phyloP scores from a whole-genome alignment of 1,140 invertebrate genomes.

The Pantala flavescens region DNA sequence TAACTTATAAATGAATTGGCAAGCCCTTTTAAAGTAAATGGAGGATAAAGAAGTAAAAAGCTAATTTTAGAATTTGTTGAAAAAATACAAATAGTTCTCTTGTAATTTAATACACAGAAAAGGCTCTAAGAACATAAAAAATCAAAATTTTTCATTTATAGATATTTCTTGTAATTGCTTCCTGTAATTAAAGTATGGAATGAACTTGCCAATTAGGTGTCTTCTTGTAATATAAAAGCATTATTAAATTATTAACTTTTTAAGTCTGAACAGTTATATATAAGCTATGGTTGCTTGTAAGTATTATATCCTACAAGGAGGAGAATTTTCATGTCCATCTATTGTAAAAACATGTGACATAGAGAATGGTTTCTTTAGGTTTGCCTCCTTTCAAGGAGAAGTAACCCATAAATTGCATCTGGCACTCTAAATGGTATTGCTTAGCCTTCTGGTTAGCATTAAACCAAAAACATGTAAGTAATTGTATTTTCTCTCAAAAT shows the following conservation, averaged over 20 bases:
- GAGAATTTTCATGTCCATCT: background rate
- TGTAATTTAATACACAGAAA: constrained; percentile 14
- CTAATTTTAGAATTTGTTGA: background rate
- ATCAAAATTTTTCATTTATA: constrained; percentile 15
- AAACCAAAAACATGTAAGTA: background rate
- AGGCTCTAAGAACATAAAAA: constrained; percentile 7
- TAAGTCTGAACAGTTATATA: background rate
- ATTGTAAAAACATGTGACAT: background rate
- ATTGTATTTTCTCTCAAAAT: background rate
- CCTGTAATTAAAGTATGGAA: constrained; percentile 7
- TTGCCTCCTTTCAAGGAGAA: background rate
- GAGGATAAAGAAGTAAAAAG: background rate
- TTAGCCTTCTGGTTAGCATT: background rate
- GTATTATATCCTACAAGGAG: background rate
- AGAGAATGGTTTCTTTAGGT: background rate
- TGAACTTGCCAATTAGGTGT: constrained; percentile 14
- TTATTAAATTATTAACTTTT: constrained; percentile 11
- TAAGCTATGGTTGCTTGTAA: constrained; percentile 10
- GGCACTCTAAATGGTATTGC: background rate
- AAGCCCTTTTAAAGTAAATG: background rate
- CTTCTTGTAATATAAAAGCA: constrained; percentile 13
- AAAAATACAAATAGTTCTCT: background rate
- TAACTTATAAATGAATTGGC: constrained; percentile 8
- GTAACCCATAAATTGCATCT: background rate
- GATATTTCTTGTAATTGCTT: constrained; percentile 13